Evolutionary conservation across 2,113 vertebrate genomes (phyloP), one percentile per base, ranked within the genome.

Genomic region (Synchiropus splendidus): DNA sequence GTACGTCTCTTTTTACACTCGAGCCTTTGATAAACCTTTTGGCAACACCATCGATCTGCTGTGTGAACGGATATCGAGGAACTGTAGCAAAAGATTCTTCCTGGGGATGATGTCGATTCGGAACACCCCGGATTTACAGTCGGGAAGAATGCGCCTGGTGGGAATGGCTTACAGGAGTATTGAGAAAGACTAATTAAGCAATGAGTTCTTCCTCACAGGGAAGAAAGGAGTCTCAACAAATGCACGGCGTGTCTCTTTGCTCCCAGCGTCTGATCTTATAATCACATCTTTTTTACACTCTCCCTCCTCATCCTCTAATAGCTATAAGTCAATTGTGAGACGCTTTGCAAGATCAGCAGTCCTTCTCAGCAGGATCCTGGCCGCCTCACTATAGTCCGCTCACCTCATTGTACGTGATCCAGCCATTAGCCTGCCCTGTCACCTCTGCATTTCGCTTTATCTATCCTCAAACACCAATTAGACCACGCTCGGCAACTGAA

Each of bases 51-150:
- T 36, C 16, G 59, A 34, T 18, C 31, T 46, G 16, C 13, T 42
- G 70, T 77, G 68, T 72, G 71, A 44, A 78, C 66, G 53, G 70
- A 75, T 65, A 58, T 48, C 8, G 53, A 43, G 48, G 67, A 59
- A 48, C 10, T n/a, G n/a, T n/a, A 18, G 48, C 42, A 40, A 65
- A 58, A 50, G 51, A 63, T 51, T 33, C 31, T 13, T 43, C 45
- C 51, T 31, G 16, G 58, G 51, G 12, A 21, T 40, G 42, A 50
- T 57, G 58, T 53, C 21, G 47, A 52, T 53, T 53, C n/a, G 67
- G 61, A 67, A 63, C 50, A 36, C 67, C 66, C 6, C 32, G 53
- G 63, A 51, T 70, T 67, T 65, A 51, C 41, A 41, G 45, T 58
- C 57, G n/a, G n/a, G n/a, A n/a, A n/a, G n/a, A n/a, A n/a, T n/a